phyloP scores from a whole-genome alignment of 2,113 vertebrate species.

The Ammodytes marinus region DNA sequence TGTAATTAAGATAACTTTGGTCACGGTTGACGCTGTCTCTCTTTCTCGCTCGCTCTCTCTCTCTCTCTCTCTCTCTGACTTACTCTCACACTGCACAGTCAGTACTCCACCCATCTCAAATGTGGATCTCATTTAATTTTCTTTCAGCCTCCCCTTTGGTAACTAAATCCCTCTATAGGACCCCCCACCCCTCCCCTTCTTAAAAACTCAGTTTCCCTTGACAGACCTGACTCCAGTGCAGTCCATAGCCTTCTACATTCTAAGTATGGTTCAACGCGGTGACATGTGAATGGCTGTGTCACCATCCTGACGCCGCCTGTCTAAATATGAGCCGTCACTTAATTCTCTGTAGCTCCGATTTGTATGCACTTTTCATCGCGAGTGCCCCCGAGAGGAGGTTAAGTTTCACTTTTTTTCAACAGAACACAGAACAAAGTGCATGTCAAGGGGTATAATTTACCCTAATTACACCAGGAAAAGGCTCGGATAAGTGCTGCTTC shows the following conservation, averaged over 20 bases:
- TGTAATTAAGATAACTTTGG: constrained; percentile 11
- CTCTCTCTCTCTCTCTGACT: not conserved
- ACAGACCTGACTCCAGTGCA: constrained; percentile 30
- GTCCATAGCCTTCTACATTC: constrained; percentile 22
- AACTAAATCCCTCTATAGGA: constrained; percentile 50
- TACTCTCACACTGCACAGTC: not conserved
- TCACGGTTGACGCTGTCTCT: constrained; percentile 2
- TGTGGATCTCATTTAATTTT: constrained; percentile 54
- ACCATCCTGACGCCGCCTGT: constrained; percentile 41
- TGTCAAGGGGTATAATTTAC: constrained; percentile 61
- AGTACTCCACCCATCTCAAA: constrained; percentile 3
- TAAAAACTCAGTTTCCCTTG: constrained; percentile 32
- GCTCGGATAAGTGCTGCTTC: constrained; percentile 31
- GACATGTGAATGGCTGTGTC: constrained; percentile 52
- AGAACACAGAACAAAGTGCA: constrained; percentile 63
- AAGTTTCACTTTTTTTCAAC: constrained; percentile 53
- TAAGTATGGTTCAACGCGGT: constrained; percentile 4
- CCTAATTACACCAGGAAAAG: constrained; percentile 60
- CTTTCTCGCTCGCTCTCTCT: not conserved
- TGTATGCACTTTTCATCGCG: constrained; percentile 45
- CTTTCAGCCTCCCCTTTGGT: constrained; percentile 8
- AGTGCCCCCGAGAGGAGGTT: constrained; percentile 52
- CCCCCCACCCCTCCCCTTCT: not conserved
- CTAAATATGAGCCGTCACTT: constrained; percentile 57
- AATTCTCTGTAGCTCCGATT: constrained; percentile 34